These are phyloP conservation scores for Periphyllus acericola DNA, from an alignment of 2,888 invertebrate species.

Conservation along the genomic window DNA sequence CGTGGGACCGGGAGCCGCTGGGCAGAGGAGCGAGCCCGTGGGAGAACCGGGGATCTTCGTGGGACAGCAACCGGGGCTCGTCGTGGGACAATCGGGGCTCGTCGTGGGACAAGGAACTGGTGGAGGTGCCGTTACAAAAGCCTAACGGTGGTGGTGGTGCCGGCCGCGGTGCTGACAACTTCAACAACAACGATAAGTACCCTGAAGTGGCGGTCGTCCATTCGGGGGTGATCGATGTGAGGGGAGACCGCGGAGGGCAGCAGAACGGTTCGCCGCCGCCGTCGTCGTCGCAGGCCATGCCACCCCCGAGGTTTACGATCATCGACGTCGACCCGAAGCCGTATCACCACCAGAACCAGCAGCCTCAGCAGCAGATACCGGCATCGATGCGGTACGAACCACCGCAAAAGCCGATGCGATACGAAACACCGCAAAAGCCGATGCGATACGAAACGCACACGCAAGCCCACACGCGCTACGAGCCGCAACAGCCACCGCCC, in stretches of 20 bases:
- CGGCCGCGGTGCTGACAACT: background rate
- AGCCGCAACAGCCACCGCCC: slow-evolving; percentile 4
- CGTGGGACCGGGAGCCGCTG: slow-evolving; percentile 42
- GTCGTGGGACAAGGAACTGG: slow-evolving; percentile 46
- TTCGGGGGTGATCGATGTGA: slow-evolving; percentile 63
- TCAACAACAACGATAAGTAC: slow-evolving; percentile 12
- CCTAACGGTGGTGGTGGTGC: background rate
- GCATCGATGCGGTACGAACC: background rate
- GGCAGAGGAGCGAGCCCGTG: background rate
- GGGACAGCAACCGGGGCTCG: slow-evolving; percentile 13
- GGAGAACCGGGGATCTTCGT: slow-evolving; percentile 21
- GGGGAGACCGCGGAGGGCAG: slow-evolving; percentile 59
- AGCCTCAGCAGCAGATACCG: background rate
- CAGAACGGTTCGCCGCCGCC: slow-evolving; percentile 20
- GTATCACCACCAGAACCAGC: slow-evolving; percentile 57
- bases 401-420: slow-evolving; percentile 15
- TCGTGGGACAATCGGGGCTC: slow-evolving; percentile 4
- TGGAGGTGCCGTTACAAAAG: slow-evolving; percentile 51
- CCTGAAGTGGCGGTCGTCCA: slow-evolving; percentile 61
- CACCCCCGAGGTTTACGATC: slow-evolving; percentile 63
- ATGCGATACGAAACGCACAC: slow-evolving; percentile 40
- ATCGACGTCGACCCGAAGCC: slow-evolving; percentile 64
- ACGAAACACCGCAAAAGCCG: slow-evolving; percentile 31
- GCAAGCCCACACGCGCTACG: slow-evolving; percentile 1
- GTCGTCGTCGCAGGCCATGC: slow-evolving; percentile 7